Evolutionary conservation across 2,888 invertebrate genomes (phyloP), one percentile per base, ranked within the genome.

Genomic region (Eurytoma californica): DNA sequence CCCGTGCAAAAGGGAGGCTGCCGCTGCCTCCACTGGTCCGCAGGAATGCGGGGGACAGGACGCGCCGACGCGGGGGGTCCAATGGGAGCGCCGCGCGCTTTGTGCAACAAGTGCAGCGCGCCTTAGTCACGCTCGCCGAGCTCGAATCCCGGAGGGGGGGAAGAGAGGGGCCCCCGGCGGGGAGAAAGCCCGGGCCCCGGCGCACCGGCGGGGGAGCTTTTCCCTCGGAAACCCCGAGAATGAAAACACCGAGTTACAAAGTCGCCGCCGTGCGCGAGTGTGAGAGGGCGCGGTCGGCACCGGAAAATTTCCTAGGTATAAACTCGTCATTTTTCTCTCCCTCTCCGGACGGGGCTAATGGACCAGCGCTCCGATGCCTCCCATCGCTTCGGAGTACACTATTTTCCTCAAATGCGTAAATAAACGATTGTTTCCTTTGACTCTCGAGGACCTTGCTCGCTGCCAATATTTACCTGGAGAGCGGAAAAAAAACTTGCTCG

Each of bases 71-170:
- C 47, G 47, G 57, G 39, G 47, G 49, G 55, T 16, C 68, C 70
- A 77, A 70, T 70, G n/a, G 30, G 57, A 70, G 61, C n/a, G 39
- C 30, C 57, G 2, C 13, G 3, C 39, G n/a, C 18, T 77, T 70
- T 85, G 82, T 82, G 84, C 85, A 86, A 84, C 84, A 86, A 86
- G 83, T 85, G 84, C 82, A 79, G n/a, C n/a, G 30, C 30, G 67
- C 70, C 72, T 78, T 76, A 76, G 82, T 77, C 70, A 63, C 63
- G 79, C 73, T 73, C 47, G 55, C 20, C 53, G 55, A 66, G 30
- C 65, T 68, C 68, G 18, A 68, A 63, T 73, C 53, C 55, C 66
- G 16, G 60, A 24, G 39, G 70, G 70, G 49, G 14, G 13, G 4
- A 4, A 4, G 30, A 3, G 30, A 30, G 30, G 30, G 30, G 39